A percentile compares a stretch with the other conserved stretches of the same genome.
These are phyloP conservation scores for Poeciliopsis retropinna DNA, from an alignment of 2,113 vertebrate species.

Conservation along the genomic window DNA sequence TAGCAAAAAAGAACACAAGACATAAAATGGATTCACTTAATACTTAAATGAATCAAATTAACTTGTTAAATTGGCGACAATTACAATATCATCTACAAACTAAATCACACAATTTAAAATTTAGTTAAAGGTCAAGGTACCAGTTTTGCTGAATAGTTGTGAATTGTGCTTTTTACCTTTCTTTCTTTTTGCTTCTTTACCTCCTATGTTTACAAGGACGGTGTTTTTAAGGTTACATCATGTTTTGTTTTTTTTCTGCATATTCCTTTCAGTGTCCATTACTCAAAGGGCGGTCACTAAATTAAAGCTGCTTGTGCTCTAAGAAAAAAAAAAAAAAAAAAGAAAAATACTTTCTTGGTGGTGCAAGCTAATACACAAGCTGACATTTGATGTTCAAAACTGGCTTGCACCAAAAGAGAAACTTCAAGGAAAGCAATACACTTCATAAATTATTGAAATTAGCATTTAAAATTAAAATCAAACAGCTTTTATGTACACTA, in stretches of 20 bases:
- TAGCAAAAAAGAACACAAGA: neutral
- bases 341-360: neutral
- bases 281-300: slow-evolving; percentile 26
- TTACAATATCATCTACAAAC: neutral
- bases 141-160: neutral
- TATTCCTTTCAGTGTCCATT: neutral
- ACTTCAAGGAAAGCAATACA: slow-evolving; percentile 11
- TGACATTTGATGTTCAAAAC: slow-evolving; percentile 31
- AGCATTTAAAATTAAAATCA: slow-evolving; percentile 37
- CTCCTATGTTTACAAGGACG: slow-evolving; percentile 16
- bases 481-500: slow-evolving; percentile 29
- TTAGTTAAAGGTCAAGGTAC: too few relatives aligned
- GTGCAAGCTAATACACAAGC: slow-evolving; percentile 1
- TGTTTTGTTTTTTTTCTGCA: slow-evolving; percentile 31
- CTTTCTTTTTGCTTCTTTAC: neutral
- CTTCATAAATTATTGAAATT: slow-evolving; percentile 45
- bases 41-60: neutral
- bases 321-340: neutral
- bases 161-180: neutral
- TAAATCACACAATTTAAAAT: neutral
- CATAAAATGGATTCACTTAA: neutral
- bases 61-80: too few relatives aligned
- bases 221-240: slow-evolving; percentile 33
- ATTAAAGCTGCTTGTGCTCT: neutral
- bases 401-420: slow-evolving; percentile 10